Base-by-base conservation (phyloP, 2,797 vertebrate genomes). In the Setipinna tenuifilis region DNA sequence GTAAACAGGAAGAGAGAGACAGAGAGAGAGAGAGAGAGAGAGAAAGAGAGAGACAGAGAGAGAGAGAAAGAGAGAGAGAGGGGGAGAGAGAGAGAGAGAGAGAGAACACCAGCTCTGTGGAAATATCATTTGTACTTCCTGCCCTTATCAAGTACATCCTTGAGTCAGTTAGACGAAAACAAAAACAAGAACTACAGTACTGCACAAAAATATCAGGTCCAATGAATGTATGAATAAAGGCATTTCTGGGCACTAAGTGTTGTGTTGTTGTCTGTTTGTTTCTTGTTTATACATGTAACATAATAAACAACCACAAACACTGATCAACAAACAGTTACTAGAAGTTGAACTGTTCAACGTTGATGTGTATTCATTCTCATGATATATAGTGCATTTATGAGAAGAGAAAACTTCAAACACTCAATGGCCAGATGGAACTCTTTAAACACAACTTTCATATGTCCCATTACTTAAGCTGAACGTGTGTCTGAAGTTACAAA, bases 401-500 rank as follows among this genome's bases (percentile, higher is more conserved):
- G 28, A 41, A 19, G 2, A 12, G 7, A 78, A 78, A 41, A 41
- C 82, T 83, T 50, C 59, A 35, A 35, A 83, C 25, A 78, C 71
- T 78, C 71, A 41, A 6, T 78, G 71, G 35, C 71, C 71, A 78
- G 71, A 82, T 58, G 35, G 35, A 58, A 28, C 48, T 28, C 71
- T 78, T 78, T 78, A 78, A 78, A 78, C 71, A 78, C 71, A 78
- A 41, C 35, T 19, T 78, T 78, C 31, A 78, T 21, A 19, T 41
- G 35, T 44, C 35, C 31, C 19, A 5, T 78, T 78, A 44, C 25
- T 71, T 71, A 17, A 31, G 12, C 28, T 35, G 31, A 78, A 21
- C 44, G 83, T 28, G 59, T 35, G 83, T 58, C 35, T 21, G 65
- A 6, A 28, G 87, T 93, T 94, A 94, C 28, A 88, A 90, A 0